These are phyloP conservation scores for Tenthredo livida DNA, from an alignment of 2,888 invertebrate species.

Conservation along the genomic window DNA sequence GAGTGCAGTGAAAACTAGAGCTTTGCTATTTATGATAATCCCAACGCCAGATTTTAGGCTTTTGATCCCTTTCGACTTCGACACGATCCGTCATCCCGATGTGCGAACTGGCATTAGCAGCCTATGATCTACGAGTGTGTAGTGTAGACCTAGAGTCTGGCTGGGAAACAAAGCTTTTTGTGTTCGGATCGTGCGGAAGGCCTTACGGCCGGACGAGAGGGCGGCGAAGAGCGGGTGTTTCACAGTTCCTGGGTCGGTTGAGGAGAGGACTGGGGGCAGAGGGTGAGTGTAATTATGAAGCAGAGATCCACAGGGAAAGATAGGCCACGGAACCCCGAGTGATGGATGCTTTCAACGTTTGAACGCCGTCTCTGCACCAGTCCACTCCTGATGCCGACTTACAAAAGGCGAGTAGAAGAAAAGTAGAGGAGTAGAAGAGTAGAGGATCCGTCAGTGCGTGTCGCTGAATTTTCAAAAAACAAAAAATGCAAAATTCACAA, in stretches of 20 bases:
- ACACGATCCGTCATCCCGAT: slow-evolving; percentile 30
- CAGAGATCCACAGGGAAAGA: slow-evolving; percentile 75
- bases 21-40: not conserved
- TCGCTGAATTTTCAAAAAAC: not conserved
- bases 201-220: slow-evolving; percentile 13
- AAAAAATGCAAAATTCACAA: no score
- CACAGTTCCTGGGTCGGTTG: slow-evolving; percentile 51
- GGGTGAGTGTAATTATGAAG: slow-evolving; percentile 76
- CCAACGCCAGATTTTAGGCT: not conserved
- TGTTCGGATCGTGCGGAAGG: slow-evolving; percentile 14
- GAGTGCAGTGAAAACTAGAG: not conserved
- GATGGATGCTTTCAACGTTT: slow-evolving; percentile 78
- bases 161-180: slow-evolving; percentile 39
- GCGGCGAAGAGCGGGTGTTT: slow-evolving; percentile 26
- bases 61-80: not conserved
- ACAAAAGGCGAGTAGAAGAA: not conserved
- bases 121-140: not conserved
- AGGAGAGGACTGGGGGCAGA: slow-evolving; percentile 21
- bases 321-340: slow-evolving; percentile 70
- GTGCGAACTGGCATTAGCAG: not conserved
- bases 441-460: not conserved
- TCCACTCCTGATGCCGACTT: slow-evolving; percentile 22
- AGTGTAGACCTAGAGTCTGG: not conserved
- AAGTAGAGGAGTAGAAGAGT: not conserved
- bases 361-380: slow-evolving; percentile 70